Base-by-base conservation (phyloP, 2,797 vertebrate species). In the Myotis myotis region DNA sequence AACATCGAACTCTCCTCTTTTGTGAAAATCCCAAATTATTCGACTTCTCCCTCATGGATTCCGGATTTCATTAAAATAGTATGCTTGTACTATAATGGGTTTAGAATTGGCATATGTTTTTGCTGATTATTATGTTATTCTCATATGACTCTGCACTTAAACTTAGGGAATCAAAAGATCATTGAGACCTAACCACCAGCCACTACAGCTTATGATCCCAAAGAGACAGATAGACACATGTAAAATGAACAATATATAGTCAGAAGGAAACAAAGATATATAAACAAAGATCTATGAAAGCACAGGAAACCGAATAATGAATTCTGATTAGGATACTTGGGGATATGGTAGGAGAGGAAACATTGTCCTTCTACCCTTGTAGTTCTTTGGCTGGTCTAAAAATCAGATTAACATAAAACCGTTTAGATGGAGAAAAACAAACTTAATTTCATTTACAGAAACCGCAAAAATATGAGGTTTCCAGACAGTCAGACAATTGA, bases 1-100 rank as follows among this genome's bases (percentile, higher is more conserved):
- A 36, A 44, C 53, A 62, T 92, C 15, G 1, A 15, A 87, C 49
- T 36, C 20, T 0, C 17, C 6, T 22, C 6, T 6, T 5, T 68
- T 90, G 94, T 64, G 74, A 87, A 91, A 72, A 62, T 36, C 25
- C 12, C 51, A 83, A 82, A 86, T 68, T 64, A 57, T 74, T 87
- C 64, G 60, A 72, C 6, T 82, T 96, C 49, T 57, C 15, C 90
- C 8, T 79, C 16, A 82, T 8, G 62, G 17, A 5, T 23, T 51
- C 49, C 55, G 4, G 8, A 81, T 74, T 93, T 78, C 72, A 20
- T 13, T 22, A 6, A 13, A 75, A 64, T 41, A 12, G 1, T 49
- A 19, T 36, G 3, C 71, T 70, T 83, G 6, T 62, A 11, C 36
- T 82, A 2, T 76, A 60, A 30, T 64, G 83, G 6, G 16, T 55